Evolutionary conservation across 2,113 vertebrate genomes (phyloP).

Genomic region (Crotalus tigris): DNA sequence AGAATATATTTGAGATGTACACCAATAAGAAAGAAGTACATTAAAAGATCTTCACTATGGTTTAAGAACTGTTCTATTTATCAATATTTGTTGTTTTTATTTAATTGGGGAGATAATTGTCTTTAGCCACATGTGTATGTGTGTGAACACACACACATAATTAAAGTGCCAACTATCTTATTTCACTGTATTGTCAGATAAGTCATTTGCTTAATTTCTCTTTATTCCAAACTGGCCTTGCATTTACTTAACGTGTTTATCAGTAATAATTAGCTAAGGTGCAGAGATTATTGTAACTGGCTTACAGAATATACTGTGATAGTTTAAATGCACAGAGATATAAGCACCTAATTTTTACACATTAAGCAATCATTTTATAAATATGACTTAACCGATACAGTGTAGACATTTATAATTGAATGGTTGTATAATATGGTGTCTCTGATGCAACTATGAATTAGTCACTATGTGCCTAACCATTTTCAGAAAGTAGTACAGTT

Average conservation of each 20-base stretch:
- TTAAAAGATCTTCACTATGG: background rate
- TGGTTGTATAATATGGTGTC: background rate
- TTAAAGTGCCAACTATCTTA: background rate
- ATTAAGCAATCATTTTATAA: conserved; percentile 14
- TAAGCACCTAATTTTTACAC: conserved; percentile 17
- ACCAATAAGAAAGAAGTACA: background rate
- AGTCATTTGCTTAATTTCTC: conserved; percentile 42
- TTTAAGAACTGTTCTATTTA: background rate
- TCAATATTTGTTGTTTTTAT: background rate
- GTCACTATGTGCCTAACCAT: background rate
- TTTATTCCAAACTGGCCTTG: conserved; percentile 15
- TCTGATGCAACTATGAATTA: background rate
- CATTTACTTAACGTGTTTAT: conserved; percentile 3
- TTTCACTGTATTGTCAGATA: conserved; percentile 4
- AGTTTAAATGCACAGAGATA: conserved; percentile 25
- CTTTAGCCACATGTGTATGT: background rate
- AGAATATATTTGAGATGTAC: background rate
- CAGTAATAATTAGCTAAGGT: conserved; percentile 42
- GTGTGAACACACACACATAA: background rate
- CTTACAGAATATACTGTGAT: background rate
- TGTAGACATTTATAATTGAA: conserved; percentile 46
- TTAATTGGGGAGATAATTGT: background rate
- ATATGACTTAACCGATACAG: conserved; percentile 5
- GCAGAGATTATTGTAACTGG: conserved; percentile 25
- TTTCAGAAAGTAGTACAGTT: background rate